Evolutionary conservation across 2,888 invertebrate species (phyloP).

Genomic region (Orthosia incerta): DNA sequence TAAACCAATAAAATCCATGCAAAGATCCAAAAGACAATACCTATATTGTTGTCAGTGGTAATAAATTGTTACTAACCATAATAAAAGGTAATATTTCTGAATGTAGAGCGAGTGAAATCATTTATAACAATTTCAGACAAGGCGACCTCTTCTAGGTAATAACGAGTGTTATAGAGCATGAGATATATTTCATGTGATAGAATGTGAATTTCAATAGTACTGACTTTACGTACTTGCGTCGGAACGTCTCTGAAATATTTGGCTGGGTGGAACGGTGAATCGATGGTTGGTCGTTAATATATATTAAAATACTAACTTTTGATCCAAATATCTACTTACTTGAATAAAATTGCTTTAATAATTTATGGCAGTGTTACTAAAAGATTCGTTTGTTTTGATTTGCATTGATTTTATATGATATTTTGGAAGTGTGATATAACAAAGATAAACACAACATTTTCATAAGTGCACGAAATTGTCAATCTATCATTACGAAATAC

Average conservation of each 20-base stretch:
- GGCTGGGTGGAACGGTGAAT: conserved; percentile 18
- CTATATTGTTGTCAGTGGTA: conserved; percentile 40
- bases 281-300: conserved; percentile 14
- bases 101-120: conserved; percentile 56
- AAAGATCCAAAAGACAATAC: conserved; percentile 45
- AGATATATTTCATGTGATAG: conserved; percentile 60
- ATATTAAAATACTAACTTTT: background rate
- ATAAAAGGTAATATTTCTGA: conserved; percentile 63
- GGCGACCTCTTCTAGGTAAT: conserved; percentile 61
- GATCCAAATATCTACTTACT: background rate
- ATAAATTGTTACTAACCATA: conserved; percentile 61
- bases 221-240: conserved; percentile 27
- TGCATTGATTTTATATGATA: too few relatives aligned
- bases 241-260: conserved; percentile 41
- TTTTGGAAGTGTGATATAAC: too few relatives aligned
- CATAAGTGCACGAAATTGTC: too few relatives aligned
- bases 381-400: too few relatives aligned
- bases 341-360: too few relatives aligned
- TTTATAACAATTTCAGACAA: conserved; percentile 63
- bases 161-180: conserved; percentile 58
- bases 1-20: conserved; percentile 50
- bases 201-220: conserved; percentile 60
- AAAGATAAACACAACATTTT: too few relatives aligned
- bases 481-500: too few relatives aligned
- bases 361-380: too few relatives aligned